Base-by-base conservation (phyloP, 1,140 invertebrate species). In the Lepidurus arcticus region DNA sequence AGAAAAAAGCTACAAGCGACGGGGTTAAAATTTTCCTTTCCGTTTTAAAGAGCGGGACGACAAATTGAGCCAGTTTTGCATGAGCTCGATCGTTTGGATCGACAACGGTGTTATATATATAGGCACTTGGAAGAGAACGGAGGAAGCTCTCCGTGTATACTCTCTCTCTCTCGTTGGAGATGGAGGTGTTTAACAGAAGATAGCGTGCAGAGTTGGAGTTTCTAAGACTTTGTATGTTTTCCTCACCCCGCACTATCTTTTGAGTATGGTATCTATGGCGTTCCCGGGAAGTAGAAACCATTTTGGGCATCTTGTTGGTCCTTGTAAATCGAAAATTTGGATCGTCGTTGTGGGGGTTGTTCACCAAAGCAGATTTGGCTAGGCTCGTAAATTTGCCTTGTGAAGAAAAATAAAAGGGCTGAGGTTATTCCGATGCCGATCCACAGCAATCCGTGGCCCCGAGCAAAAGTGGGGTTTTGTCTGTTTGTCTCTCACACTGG, bases 311-410 rank as follows among this genome's bases (percentile, higher is more conserved):
- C 53, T 34, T 65, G 53, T 21, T n/a, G 16, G 53, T 65, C 53
- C 13, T 65, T 65, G 53, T 21, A 65, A 13, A 65, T 65, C 53
- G 53, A 65, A 65, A 65, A n/a, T 65, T 65, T 21, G 16, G 53
- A 65, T 13, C 53, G 16, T 7, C 53, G 53, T 21, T 65, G 53
- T 65, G 53, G 53, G 53, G 13, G 21, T 65, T 65, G 53, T 65
- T 65, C 53, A 65, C 53, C 53, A 65, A 65, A 65, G 53, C 53
- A 65, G 53, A 65, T 65, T 65, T 65, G 21, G 53, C 53, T 65
- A 21, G 53, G 53, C 53, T 65, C 53, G 53, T 65, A 65, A 65
- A 65, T 65, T 65, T 65, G 53, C 16, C 3, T 65, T 65, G 53
- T 21, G 13, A 65, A 65, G 53, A 65, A 65, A 65, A 65, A 65